Evolutionary conservation across 2,113 vertebrate genomes (phyloP).

Genomic region (Girardinichthys multiradiatus): DNA sequence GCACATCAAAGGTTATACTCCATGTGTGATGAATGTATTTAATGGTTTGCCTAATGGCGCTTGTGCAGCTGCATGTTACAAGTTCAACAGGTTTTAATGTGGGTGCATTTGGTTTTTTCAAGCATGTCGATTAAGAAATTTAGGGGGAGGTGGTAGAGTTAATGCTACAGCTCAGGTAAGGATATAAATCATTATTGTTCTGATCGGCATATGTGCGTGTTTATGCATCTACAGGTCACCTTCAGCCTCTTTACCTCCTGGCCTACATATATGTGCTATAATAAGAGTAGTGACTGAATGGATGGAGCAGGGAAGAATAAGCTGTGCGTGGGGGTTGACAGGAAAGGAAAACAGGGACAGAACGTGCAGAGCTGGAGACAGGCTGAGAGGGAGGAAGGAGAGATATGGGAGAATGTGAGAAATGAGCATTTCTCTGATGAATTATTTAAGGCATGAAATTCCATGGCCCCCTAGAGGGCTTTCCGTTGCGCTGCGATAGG

Average conservation of each 20-base stretch:
- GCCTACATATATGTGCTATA: slow-evolving; percentile 31
- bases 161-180: slow-evolving; percentile 55
- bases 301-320: slow-evolving; percentile 18
- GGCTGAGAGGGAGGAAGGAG: slow-evolving; percentile 41
- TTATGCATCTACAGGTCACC: slow-evolving; percentile 30
- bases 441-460: slow-evolving; percentile 80
- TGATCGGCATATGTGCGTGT: slow-evolving; percentile 51
- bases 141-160: slow-evolving; percentile 37
- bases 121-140: slow-evolving; percentile 49
- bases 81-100: slow-evolving; percentile 27
- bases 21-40: slow-evolving; percentile 41
- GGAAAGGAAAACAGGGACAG: slow-evolving; percentile 7
- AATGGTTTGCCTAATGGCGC: slow-evolving; percentile 47
- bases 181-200: slow-evolving; percentile 54
- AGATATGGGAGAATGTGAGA: slow-evolving; percentile 63
- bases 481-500: slow-evolving; percentile 48
- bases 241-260: slow-evolving; percentile 20
- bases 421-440: slow-evolving; percentile 69
- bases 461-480: slow-evolving; percentile 64
- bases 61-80: slow-evolving; percentile 21
- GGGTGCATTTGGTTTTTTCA: slow-evolving; percentile 32
- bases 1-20: slow-evolving; percentile 48
- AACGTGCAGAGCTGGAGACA: slow-evolving; percentile 30
- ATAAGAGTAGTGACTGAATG: slow-evolving; percentile 26
- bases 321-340: slow-evolving; percentile 10